Evolutionary conservation across 2,888 invertebrate species (phyloP).

Genomic region (Leptinotarsa haldemani): DNA sequence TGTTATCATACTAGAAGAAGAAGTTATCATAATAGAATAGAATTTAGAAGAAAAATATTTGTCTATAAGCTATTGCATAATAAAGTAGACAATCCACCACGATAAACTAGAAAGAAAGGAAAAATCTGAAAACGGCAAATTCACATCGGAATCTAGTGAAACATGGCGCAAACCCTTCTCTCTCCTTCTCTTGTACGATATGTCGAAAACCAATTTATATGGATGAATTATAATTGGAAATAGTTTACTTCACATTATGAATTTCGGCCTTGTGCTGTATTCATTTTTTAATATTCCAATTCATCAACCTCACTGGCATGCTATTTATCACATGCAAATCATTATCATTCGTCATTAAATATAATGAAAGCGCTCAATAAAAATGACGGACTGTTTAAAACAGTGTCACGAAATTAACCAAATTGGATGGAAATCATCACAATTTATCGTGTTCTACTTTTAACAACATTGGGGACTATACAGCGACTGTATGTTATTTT

Average conservation of each 20-base stretch:
- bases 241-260: constrained; percentile 21
- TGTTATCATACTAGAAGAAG: no score
- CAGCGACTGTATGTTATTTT: no score
- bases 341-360: constrained; percentile 19
- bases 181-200: background rate
- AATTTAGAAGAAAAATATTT: no score
- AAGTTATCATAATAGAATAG: no score
- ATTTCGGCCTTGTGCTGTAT: constrained; percentile 32
- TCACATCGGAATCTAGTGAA: background rate
- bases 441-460: background rate
- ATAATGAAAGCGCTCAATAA: constrained; percentile 9
- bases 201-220: constrained; percentile 24
- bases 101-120: no score
- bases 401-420: background rate
- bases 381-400: constrained; percentile 6
- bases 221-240: constrained; percentile 30
- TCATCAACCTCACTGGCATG: constrained; percentile 16
- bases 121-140: background rate
- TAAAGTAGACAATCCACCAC: no score
- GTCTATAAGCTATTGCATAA: no score
- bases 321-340: constrained; percentile 20
- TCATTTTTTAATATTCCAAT: constrained; percentile 18
- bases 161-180: background rate
- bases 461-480: background rate
- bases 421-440: background rate